Conservation (phyloP, 1,140 invertebrate species). For the Ylistrum balloti region DNA sequence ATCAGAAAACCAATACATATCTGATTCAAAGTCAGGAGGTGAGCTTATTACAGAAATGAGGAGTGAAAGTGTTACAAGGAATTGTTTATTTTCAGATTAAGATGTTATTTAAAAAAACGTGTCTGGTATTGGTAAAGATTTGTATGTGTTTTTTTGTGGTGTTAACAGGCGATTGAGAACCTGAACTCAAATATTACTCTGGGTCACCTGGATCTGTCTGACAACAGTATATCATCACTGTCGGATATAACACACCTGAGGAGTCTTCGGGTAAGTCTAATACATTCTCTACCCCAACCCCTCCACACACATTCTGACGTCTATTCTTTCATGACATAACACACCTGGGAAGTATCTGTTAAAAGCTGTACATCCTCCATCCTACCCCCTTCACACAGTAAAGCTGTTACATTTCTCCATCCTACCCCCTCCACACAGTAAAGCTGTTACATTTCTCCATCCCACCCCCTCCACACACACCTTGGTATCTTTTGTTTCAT, state of each 20-base stretch:
- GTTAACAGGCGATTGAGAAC: conserved; percentile 91
- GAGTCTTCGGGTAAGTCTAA: conserved; percentile 88
- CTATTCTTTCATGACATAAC: neutral
- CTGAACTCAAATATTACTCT: conserved; percentile 90
- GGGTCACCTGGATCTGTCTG: conserved; percentile 92
- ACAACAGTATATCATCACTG: conserved; percentile 93
- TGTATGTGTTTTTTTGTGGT: conserved; percentile 44
- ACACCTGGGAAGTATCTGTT: neutral
- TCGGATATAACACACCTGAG: conserved; percentile 92
- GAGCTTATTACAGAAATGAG: no score
- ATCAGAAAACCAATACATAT: no score
- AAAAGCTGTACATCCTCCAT: no score
- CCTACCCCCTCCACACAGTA: conserved; percentile 85
- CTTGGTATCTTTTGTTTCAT: conserved; percentile 90
- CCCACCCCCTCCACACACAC: conserved; percentile 90
- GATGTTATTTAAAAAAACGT: no score
- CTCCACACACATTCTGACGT: neutral
- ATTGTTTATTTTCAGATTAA: no score
- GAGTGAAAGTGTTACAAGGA: no score
- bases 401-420: conserved; percentile 54
- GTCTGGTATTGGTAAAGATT: no score
- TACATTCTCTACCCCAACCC: neutral
- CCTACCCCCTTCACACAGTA: conserved; percentile 84
- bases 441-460: no score
- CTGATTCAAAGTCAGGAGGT: no score